Evolutionary conservation across 2,113 vertebrate species (phyloP).

Genomic region (Camarhynchus parvulus): DNA sequence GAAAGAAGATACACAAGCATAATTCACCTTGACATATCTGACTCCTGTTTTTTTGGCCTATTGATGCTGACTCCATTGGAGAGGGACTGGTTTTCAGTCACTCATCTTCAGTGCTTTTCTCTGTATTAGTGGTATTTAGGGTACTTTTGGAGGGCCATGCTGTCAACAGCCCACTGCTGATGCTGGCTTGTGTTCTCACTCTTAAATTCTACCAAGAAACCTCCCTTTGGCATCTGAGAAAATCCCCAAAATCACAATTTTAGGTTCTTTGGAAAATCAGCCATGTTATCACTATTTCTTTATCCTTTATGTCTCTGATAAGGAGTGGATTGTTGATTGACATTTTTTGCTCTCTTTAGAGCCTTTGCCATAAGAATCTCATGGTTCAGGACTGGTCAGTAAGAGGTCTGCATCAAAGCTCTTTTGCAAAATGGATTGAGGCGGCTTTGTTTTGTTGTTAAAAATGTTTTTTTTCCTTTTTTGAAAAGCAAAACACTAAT

Average conservation of each 20-base stretch:
- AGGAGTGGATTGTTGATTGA: conserved; percentile 22
- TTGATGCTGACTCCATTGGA: too few relatives aligned
- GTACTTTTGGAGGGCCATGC: neutral
- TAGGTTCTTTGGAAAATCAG: conserved; percentile 41
- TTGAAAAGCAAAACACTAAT: neutral
- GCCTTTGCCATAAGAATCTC: conserved; percentile 37
- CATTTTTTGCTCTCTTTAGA: conserved; percentile 51
- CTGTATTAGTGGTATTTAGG: neutral
- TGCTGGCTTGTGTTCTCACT: neutral
- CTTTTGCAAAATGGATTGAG: neutral
- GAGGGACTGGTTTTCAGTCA: neutral
- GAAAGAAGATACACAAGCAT: neutral
- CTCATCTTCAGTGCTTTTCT: neutral
- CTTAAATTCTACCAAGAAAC: conserved; percentile 4
- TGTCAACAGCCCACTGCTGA: neutral
- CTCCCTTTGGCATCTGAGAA: conserved; percentile 21
- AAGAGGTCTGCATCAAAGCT: neutral
- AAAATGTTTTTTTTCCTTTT: neutral
- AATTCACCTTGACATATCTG: neutral
- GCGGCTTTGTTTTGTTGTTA: neutral
- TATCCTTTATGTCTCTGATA: conserved; percentile 45
- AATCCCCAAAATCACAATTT: conserved; percentile 36
- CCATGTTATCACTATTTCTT: conserved; percentile 31
- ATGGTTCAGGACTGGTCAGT: conserved; percentile 9
- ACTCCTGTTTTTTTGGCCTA: neutral